Percentiles rank a stretch among this genome's conserved stretches.
phyloP scores from a whole-genome alignment of 2,113 vertebrate genomes.

The Tympanuchus pallidicinctus region DNA sequence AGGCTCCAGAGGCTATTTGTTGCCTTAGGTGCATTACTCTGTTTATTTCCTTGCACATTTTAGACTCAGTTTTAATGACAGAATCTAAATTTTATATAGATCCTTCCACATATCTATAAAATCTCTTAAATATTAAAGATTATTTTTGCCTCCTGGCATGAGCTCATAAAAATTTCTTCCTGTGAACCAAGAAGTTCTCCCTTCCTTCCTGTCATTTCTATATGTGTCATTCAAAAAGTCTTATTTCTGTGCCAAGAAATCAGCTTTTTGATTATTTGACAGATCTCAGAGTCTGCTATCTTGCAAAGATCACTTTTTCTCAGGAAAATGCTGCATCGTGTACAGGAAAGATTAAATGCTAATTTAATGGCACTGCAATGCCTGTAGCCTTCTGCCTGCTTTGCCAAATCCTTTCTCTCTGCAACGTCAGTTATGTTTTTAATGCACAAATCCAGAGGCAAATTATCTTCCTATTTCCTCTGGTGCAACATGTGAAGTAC shows the following conservation, averaged over 20 bases:
- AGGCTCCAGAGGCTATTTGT: background rate
- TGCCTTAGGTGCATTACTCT: background rate
- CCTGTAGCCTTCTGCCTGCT: background rate
- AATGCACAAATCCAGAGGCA: background rate
- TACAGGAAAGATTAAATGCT: constrained; percentile 53
- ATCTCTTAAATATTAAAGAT: background rate
- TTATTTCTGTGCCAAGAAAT: background rate
- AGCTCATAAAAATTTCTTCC: background rate
- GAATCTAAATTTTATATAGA: background rate
- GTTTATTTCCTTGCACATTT: background rate
- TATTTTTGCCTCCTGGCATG: background rate
- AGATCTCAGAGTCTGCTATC: constrained; percentile 26
- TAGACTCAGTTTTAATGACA: background rate
- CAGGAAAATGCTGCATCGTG: constrained; percentile 18
- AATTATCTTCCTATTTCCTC: background rate
- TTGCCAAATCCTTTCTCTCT: background rate
- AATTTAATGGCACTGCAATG: background rate
- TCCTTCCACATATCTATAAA: background rate
- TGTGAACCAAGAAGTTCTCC: background rate
- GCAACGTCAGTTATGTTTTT: background rate
- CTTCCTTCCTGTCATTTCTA: background rate
- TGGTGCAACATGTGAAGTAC: background rate
- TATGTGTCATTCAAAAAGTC: background rate
- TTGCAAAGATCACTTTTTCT: constrained; percentile 42
- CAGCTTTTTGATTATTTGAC: constrained; percentile 55